These are phyloP conservation scores for Pyrocoelia pectoralis DNA, from an alignment of 2,888 invertebrate genomes.

Conservation along the genomic window DNA sequence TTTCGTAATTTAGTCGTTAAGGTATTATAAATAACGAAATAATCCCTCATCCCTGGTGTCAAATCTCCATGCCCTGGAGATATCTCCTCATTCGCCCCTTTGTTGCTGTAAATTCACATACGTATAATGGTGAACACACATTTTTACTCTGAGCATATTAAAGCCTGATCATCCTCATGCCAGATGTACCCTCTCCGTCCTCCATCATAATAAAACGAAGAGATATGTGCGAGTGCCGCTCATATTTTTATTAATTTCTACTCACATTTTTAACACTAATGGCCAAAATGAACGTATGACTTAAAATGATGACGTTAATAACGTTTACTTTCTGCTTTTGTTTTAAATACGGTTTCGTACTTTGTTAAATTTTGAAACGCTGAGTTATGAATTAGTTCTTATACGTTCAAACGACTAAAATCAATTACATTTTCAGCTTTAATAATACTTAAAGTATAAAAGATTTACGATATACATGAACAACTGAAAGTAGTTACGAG, in stretches of 20 bases:
- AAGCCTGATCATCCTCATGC: conserved; percentile 47
- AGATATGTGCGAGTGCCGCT: conserved; percentile 42
- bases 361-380: not conserved
- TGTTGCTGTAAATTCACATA: conserved; percentile 52
- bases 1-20: conserved; percentile 27
- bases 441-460: too few relatives aligned
- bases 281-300: conserved; percentile 45
- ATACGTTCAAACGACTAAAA: too few relatives aligned
- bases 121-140: conserved; percentile 59
- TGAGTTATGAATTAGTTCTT: not conserved
- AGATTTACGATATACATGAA: too few relatives aligned
- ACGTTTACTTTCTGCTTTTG: conserved; percentile 42
- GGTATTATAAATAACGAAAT: conserved; percentile 15
- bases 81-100: conserved; percentile 31
- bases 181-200: conserved; percentile 37
- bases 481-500: too few relatives aligned
- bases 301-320: conserved; percentile 47
- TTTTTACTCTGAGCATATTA: conserved; percentile 60
- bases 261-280: conserved; percentile 50
- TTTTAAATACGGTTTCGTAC: conserved; percentile 9
- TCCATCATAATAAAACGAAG: conserved; percentile 46
- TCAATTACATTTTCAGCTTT: too few relatives aligned
- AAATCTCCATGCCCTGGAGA: conserved; percentile 37
- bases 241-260: conserved; percentile 52
- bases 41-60: conserved; percentile 38